Evolutionary conservation across 2,888 invertebrate genomes (phyloP), one percentile per base, ranked within the genome.

Genomic region (Vesta saturnalis): DNA sequence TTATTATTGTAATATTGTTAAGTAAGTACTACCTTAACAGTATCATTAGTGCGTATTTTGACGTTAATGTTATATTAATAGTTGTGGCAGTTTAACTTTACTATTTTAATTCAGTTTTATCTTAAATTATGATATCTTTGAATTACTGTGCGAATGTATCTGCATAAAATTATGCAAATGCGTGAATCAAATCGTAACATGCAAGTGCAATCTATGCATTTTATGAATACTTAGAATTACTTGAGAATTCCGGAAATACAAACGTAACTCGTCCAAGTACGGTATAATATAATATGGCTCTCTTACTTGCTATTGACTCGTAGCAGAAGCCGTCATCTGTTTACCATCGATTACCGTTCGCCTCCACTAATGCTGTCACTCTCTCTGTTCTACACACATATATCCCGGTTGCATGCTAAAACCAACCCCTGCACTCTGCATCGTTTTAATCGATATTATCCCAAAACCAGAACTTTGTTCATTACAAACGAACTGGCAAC

Each of bases 311-410:
- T 68, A 68, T 68, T 68, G 68, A 68, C 68, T 64, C 68, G 62
- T 65, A 66, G 69, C 65, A 66, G 69, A 57, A 64, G 72, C 78
- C 82, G 83, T 83, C 83, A 83, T 84, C 83, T 84, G 83, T 80
- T 81, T 81, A 78, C 80, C 82, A 84, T 84, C 83, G 83, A 84
- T 84, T 83, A 80, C 80, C 81, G 80, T 79, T 80, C 81, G 66
- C 61, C 69, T 70, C 61, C 69, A 69, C 69, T 65, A 69, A 64
- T 65, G 61, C 69, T 69, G 69, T 69, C 69, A 65, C 69, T 69
- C 69, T 64, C 68, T 69, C 65, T 65, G 65, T 61, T 65, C 57
- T 65, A 69, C 64, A 64, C 69, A 69, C 62, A 68, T 69, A 65
- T 65, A 65, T 61, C 60, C 60, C 46, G 69, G 69, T 61, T 69